Base-by-base conservation (phyloP, 2,113 vertebrate genomes). In the Phodopus roborovskii region DNA sequence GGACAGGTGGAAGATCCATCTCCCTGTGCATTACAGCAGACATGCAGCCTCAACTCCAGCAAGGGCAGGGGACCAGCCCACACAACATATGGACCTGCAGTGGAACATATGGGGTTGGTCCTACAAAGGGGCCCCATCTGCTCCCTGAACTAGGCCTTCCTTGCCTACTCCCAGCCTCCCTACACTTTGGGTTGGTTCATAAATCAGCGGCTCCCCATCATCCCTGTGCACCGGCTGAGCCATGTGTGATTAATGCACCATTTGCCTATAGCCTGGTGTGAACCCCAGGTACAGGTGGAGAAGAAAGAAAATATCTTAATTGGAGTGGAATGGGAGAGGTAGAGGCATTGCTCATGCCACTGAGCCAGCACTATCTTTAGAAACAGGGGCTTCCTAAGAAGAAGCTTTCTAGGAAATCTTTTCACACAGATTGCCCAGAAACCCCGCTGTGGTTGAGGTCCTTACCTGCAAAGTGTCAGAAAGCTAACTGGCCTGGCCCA, bases 261-360 rank as follows among this genome's bases (percentile, higher is more conserved):
- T 98, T 98, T 98, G 98, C 97, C 97, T 97, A 97, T 97, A 98
- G 97, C 98, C 98, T 98, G 98, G 95, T 97, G 97, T 98, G 98
- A 98, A 97, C 97, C 97, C 98, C 98, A 98, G 98, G 98, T 98
- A 99, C 98, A 98, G 97, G 97, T 45, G 92, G 97, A 98, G 97
- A 98, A 97, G 71, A 97, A 98, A 98, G 98, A 96, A 97, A 96
- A 97, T 12, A 93, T 96, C 97, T 97, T 98, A 98, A 97, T 98
- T 97, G 97, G 97, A 94, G 87, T 82, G 45, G 26, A 88, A 56
- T 62, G 45, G 78, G 71, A 66, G 92, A 64, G 88, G 85, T 73
- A 71, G 81, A 71, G 73, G 53, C 90, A 94, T 94, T 92, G 94
- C 97, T 98, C 94, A 97, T 97, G 95, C 96, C 97, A 88, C 45